phyloP scores from a whole-genome alignment of 2,113 vertebrate species.

The Edolisoma coerulescens region DNA sequence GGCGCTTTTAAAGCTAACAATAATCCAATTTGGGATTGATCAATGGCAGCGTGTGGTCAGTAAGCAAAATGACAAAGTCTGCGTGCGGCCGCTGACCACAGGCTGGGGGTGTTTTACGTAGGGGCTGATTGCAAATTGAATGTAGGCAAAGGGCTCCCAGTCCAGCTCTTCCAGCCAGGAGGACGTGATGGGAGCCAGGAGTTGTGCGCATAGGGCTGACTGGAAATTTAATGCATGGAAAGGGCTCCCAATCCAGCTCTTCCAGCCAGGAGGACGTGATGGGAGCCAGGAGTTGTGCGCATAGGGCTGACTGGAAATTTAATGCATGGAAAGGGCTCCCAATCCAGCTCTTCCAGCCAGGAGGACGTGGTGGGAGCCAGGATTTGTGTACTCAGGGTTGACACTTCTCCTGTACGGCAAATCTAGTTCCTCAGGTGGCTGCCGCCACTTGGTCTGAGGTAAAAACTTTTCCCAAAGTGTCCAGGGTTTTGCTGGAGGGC shows the following conservation, averaged over 20 bases:
- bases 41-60: constrained; percentile 80
- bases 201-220: not conserved
- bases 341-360: not conserved
- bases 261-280: too few relatives aligned
- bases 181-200: not conserved
- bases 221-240: too few relatives aligned
- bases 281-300: too few relatives aligned
- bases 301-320: too few relatives aligned
- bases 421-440: not conserved
- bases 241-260: too few relatives aligned
- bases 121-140: constrained; percentile 9
- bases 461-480: too few relatives aligned
- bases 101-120: constrained; percentile 2
- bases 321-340: not conserved
- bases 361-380: not conserved
- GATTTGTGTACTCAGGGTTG: not conserved
- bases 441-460: fast-evolving
- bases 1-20: constrained; percentile 85
- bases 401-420: not conserved
- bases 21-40: constrained; percentile 87
- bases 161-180: not conserved
- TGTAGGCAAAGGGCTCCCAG: not conserved
- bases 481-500: not conserved
- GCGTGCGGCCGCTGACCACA: constrained; percentile 71
- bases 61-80: constrained; percentile 79